Evolutionary conservation across 2,888 invertebrate species (phyloP), one percentile per base, ranked within the genome.

Genomic region (Eustalomyia histrio): DNA sequence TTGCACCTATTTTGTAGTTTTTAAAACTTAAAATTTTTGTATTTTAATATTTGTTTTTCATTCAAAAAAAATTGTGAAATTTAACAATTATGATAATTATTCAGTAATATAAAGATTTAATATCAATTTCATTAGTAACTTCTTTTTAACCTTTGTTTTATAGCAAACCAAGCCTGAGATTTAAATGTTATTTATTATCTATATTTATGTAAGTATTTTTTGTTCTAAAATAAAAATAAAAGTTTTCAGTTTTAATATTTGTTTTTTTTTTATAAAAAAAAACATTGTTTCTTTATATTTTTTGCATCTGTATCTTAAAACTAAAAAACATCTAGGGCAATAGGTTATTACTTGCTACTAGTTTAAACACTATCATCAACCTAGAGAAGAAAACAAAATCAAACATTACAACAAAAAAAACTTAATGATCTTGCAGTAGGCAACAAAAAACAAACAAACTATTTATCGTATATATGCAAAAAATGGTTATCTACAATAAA

Each of bases 301-400:
- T 64, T 63, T 53, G 39, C 39, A 69, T 75, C 60, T 67, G 33
- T 65, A 16, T 65, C 73, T 75, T 75, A 18, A 52, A 35, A 50
- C 64, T 35, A 69, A 12, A 21, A 33, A 53, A 63, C 78, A 74
- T 52, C 73, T 76, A 74, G 73, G 76, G 69, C 68, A 79, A 72
- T 82, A 75, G 75, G 79, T 82, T 79, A 78, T 82, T 60, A 74
- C 68, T 65, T 21, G 2, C 4, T n/a, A n/a, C n/a, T n/a, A 60
- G 53, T 65, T 65, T 79, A 73, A 57, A 75, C 55, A 78, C 64
- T 63, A 76, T 68, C 65, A 76, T 63, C 67, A 63, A 33, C 21
- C 39, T 14, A 18, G 18, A 73, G 17, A 76, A 68, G 57, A 67
- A 76, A 71, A 72, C 29, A 35, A 71, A 35, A 35, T 33, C 24